Conservation (phyloP, 2,113 vertebrate species). For the Hipposideros armiger region DNA sequence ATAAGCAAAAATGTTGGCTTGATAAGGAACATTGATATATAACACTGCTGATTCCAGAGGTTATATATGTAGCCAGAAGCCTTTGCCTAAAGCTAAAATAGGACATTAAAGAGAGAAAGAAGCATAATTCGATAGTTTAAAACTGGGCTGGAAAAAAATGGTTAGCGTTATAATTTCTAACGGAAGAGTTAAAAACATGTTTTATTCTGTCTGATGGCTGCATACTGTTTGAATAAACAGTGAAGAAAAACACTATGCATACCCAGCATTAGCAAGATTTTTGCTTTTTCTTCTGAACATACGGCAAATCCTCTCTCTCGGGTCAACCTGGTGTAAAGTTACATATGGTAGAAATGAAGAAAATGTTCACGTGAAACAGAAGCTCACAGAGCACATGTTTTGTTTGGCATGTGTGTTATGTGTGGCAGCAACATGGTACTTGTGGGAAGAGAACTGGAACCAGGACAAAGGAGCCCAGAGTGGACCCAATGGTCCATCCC, state of each 20-base stretch:
- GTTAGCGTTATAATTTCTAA: background rate
- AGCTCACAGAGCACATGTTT: fast-evolving
- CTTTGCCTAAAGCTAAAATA: background rate
- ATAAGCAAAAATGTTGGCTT: background rate
- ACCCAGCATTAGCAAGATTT: background rate
- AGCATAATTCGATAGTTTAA: background rate
- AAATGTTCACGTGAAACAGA: background rate
- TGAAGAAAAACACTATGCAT: background rate
- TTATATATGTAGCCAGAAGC: background rate
- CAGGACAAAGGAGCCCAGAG: background rate
- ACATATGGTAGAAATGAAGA: background rate
- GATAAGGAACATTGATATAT: background rate
- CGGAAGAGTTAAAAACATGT: background rate
- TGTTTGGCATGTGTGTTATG: fast-evolving
- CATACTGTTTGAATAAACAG: background rate
- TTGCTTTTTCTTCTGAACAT: background rate
- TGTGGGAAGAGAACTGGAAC: background rate
- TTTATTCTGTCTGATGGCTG: background rate
- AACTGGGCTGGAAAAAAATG: background rate
- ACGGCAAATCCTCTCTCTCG: background rate
- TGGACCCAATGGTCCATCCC: fast-evolving
- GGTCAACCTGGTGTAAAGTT: background rate
- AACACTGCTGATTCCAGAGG: background rate
- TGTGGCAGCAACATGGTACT: background rate
- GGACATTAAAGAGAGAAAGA: background rate